These are phyloP conservation scores for Actias luna DNA, from an alignment of 2,888 invertebrate species.

Conservation along the genomic window DNA sequence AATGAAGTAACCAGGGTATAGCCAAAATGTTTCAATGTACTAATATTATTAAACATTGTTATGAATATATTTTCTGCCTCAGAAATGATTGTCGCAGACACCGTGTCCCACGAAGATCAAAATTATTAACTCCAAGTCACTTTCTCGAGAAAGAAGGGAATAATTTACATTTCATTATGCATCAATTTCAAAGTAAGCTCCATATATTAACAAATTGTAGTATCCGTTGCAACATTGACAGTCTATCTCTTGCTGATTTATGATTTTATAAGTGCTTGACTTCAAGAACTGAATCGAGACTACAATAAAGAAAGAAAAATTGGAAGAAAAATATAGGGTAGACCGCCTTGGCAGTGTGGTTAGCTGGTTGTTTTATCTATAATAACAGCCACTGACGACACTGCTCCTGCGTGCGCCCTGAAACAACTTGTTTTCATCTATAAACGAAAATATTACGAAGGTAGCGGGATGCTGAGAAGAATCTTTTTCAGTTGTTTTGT, in stretches of 20 bases:
- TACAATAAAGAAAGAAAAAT: background rate
- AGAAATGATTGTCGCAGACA: background rate
- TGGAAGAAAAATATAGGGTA: conserved; percentile 46
- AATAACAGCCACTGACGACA: conserved; percentile 97
- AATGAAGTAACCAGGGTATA: too few species aligned
- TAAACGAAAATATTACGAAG: background rate
- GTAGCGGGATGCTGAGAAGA: background rate
- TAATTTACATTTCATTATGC: background rate
- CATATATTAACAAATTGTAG: too few species aligned
- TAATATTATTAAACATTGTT: background rate
- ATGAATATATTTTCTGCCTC: background rate
- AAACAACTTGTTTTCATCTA: background rate
- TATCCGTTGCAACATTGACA: too few species aligned
- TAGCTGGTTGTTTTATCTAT: conserved; percentile 97
- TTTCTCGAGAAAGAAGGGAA: background rate
- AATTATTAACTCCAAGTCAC: background rate
- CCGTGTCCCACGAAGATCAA: background rate
- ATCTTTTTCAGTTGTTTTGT: background rate
- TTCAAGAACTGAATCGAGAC: background rate
- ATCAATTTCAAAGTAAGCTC: too few species aligned
- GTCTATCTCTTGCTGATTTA: too few species aligned
- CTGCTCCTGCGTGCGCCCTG: conserved; percentile 90
- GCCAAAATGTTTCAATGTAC: background rate
- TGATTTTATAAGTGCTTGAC: background rate
- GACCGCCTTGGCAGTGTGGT: conserved; percentile 99